Conservation (phyloP, 2,888 invertebrate genomes). For the Microctonus hyperodae region DNA sequence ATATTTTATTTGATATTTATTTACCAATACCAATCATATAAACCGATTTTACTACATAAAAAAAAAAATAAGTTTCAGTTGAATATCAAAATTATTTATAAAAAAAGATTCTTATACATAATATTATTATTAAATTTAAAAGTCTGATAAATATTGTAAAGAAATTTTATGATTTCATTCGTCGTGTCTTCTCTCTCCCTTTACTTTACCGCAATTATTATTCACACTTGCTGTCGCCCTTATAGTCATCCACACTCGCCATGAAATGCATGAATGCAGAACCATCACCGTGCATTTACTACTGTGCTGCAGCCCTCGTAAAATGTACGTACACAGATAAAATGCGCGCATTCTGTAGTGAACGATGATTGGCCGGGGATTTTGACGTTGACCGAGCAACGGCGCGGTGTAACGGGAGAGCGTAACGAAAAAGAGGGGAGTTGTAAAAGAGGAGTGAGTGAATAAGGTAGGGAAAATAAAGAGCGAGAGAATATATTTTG, state of each 20-base stretch:
- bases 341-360: slow-evolving; percentile 17
- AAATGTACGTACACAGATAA: slow-evolving; percentile 21
- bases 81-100: too few relatives aligned
- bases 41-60: too few relatives aligned
- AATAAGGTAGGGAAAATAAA: slow-evolving; percentile 14
- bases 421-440: neutral
- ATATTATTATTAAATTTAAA: too few relatives aligned
- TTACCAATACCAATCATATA: neutral
- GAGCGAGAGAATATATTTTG: slow-evolving; percentile 7
- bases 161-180: neutral
- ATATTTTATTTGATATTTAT: slow-evolving; percentile 5
- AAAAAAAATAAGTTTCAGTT: too few relatives aligned
- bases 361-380: slow-evolving; percentile 21
- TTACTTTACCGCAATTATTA: too few relatives aligned
- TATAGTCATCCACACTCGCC: neutral
- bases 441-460: slow-evolving; percentile 11
- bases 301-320: slow-evolving; percentile 12
- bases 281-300: slow-evolving; percentile 31
- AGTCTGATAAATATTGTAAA: too few relatives aligned
- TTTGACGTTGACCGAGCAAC: slow-evolving; percentile 32
- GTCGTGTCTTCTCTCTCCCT: too few relatives aligned
- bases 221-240: neutral
- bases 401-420: slow-evolving; percentile 36
- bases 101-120: too few relatives aligned
- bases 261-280: slow-evolving; percentile 38